Percentiles rank a stretch among this genome's conserved stretches.
phyloP scores from a whole-genome alignment of 2,888 invertebrate genomes.

The Liodrosophila aerea region DNA sequence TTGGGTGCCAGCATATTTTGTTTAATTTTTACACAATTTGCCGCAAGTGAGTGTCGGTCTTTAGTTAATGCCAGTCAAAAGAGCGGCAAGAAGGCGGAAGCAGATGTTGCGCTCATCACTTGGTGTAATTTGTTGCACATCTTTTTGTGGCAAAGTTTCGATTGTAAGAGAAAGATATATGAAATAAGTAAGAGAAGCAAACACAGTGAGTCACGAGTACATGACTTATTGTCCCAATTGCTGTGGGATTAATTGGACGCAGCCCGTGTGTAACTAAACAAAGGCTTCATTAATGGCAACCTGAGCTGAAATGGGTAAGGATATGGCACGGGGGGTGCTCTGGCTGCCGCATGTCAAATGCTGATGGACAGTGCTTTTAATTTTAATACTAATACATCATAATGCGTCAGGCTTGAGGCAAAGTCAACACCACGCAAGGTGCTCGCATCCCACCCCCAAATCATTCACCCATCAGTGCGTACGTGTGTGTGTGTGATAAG shows the following conservation, averaged over 20 bases:
- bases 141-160: slow-evolving; percentile 16
- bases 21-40: slow-evolving; percentile 61
- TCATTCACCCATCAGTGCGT: slow-evolving; percentile 15
- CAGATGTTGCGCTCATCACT: slow-evolving; percentile 45
- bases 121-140: slow-evolving; percentile 33
- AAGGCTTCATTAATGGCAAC: slow-evolving; percentile 63
- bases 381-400: slow-evolving; percentile 81
- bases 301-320: slow-evolving; percentile 34
- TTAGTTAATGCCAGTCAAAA: slow-evolving; percentile 71
- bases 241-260: slow-evolving; percentile 55
- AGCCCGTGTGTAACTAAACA: slow-evolving; percentile 34
- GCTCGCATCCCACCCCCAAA: slow-evolving; percentile 5
- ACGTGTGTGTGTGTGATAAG: slow-evolving; percentile 75
- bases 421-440: slow-evolving; percentile 64
- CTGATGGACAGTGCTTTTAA: slow-evolving; percentile 72
- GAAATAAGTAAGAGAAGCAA: slow-evolving; percentile 1
- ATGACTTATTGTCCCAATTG: slow-evolving; percentile 10
- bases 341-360: slow-evolving; percentile 51
- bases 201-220: background rate
- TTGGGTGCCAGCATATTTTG: slow-evolving; percentile 25
- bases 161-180: too few species aligned
- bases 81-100: slow-evolving; percentile 14
- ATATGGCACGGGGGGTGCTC: slow-evolving; percentile 6
- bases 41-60: slow-evolving; percentile 70
- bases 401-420: slow-evolving; percentile 56